Evolutionary conservation across 2,113 vertebrate species (phyloP).

Genomic region (Gila orcuttii): DNA sequence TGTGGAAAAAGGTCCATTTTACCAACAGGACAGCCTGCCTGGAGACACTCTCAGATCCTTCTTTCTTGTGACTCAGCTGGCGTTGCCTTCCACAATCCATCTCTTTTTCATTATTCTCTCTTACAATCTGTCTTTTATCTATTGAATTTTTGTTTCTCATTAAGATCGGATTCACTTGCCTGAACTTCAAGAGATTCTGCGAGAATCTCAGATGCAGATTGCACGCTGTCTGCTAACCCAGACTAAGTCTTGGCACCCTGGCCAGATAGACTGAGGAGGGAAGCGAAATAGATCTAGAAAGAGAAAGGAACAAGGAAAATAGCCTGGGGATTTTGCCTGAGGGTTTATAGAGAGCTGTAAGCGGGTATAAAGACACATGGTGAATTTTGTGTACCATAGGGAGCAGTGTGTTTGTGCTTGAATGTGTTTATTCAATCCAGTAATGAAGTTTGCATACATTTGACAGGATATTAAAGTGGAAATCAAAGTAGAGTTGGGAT

Average conservation of each 20-base stretch:
- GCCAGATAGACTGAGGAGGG: slow-evolving; percentile 13
- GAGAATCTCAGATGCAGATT: not conserved
- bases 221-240: not conserved
- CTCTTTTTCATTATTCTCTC: slow-evolving; percentile 57
- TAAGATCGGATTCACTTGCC: not conserved
- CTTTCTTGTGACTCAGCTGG: not conserved
- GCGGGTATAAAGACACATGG: not conserved
- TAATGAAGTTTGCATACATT: not conserved
- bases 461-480: not conserved
- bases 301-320: not conserved
- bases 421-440: not conserved
- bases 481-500: not conserved
- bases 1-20: not conserved
- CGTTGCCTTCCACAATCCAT: slow-evolving; percentile 44
- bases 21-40: not conserved
- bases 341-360: not conserved
- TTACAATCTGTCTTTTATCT: slow-evolving; percentile 16
- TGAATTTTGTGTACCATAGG: not conserved
- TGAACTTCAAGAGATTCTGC: not conserved
- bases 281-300: not conserved
- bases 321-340: slow-evolving; percentile 9
- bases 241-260: slow-evolving; percentile 8
- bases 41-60: not conserved
- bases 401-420: slow-evolving; percentile 8
- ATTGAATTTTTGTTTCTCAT: slow-evolving; percentile 20